These are phyloP conservation scores for Caenorhabditis angaria DNA, from an alignment of 2,888 invertebrate species.

Conservation along the genomic window DNA sequence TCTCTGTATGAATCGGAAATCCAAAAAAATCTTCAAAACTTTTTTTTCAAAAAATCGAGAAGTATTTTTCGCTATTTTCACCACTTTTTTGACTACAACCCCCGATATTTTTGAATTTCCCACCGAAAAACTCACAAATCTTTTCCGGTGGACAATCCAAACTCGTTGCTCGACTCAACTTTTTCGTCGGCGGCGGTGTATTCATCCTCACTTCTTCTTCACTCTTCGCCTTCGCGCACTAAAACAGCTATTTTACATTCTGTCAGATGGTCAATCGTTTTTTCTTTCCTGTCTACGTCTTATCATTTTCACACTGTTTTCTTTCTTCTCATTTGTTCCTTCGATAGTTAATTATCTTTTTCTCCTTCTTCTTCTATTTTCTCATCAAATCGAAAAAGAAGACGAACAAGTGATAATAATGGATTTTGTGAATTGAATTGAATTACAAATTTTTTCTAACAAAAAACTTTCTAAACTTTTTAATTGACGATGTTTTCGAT, in stretches of 20 bases:
- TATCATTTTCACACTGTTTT: not conserved
- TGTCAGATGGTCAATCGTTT: no score
- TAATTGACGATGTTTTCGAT: not conserved
- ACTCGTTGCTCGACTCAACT: slow-evolving; percentile 39
- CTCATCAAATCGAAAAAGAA: not conserved
- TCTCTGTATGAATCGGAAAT: no score
- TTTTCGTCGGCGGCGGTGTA: slow-evolving; percentile 35
- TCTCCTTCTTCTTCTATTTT: no score
- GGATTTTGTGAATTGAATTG: not conserved
- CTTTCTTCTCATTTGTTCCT: no score
- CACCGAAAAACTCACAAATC: slow-evolving; percentile 39
- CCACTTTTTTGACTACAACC: no score
- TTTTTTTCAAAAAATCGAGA: no score
- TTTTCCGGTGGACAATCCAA: slow-evolving; percentile 59
- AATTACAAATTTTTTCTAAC: not conserved
- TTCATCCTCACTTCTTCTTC: not conserved
- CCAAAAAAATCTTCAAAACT: no score
- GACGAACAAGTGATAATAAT: not conserved
- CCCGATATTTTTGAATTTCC: no score
- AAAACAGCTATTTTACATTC: not conserved
- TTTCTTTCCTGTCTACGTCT: not conserved
- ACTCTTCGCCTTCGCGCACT: not conserved
- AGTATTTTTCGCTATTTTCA: no score
- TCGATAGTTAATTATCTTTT: not conserved
- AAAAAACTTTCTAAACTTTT: no score